A percentile compares a stretch with the other conserved stretches of the same genome.
These are phyloP conservation scores for Leptodactylus fallax DNA, from an alignment of 2,797 vertebrate genomes.

Conservation along the genomic window DNA sequence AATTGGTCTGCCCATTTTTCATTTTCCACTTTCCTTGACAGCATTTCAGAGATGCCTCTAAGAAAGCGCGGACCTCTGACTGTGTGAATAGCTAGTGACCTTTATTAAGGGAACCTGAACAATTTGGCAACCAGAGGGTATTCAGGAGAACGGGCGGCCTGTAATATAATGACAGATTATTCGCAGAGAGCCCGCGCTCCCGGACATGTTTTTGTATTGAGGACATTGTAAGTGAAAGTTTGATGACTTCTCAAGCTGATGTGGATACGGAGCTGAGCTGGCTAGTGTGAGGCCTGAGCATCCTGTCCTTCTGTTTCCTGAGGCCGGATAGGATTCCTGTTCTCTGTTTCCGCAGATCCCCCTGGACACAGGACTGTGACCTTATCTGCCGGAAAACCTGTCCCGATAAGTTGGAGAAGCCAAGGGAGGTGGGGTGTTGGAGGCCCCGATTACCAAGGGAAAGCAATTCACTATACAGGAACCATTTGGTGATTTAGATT, in stretches of 20 bases:
- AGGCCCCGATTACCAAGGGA: slow-evolving; percentile 3
- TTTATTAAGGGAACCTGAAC: not conserved
- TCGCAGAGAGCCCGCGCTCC: not conserved
- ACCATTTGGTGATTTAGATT: slow-evolving; percentile 17
- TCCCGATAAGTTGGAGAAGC: slow-evolving; percentile 35
- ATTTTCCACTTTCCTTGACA: slow-evolving; percentile 28
- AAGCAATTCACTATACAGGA: not conserved
- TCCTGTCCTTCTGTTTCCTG: slow-evolving; percentile 60
- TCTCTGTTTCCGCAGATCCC: slow-evolving; percentile 59
- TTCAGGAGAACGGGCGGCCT: not conserved
- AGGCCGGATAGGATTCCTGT: slow-evolving; percentile 54
- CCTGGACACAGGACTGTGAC: slow-evolving; percentile 30
- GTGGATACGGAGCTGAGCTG: not conserved
- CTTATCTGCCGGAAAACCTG: slow-evolving; percentile 60
- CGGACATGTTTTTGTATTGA: not conserved
- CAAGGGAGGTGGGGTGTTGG: not conserved
- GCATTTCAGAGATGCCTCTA: not conserved
- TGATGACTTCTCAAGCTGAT: slow-evolving; percentile 32
- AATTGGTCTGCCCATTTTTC: slow-evolving; percentile 16
- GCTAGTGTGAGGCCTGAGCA: not conserved
- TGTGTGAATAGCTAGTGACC: slow-evolving; percentile 2
- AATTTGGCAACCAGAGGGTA: not conserved
- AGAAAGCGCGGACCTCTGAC: not conserved
- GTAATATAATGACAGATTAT: not conserved
- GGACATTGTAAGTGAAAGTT: slow-evolving; percentile 29